These are phyloP conservation scores for Ophioninae sp. DNA, from an alignment of 2,888 invertebrate species.

Conservation along the genomic window DNA sequence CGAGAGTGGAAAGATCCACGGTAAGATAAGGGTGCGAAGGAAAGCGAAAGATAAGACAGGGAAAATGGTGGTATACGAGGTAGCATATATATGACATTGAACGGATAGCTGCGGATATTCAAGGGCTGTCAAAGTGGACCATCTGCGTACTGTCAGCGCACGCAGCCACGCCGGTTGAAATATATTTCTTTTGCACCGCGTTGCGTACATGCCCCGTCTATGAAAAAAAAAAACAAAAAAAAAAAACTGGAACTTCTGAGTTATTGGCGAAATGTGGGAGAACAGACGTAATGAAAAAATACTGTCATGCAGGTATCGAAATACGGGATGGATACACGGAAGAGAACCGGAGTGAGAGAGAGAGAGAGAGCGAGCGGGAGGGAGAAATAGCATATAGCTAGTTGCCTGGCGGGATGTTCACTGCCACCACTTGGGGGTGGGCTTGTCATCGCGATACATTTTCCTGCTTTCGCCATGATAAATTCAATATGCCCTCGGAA, in stretches of 20 bases:
- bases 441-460: slow-evolving; percentile 63
- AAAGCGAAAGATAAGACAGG: slow-evolving; percentile 42
- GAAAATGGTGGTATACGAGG: slow-evolving; percentile 41
- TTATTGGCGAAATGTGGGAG: slow-evolving; percentile 67
- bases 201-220: slow-evolving; percentile 49
- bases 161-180: slow-evolving; percentile 63
- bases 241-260: slow-evolving; percentile 64
- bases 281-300: slow-evolving; percentile 68
- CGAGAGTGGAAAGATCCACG: slow-evolving; percentile 60
- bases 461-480: slow-evolving; percentile 58
- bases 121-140: slow-evolving; percentile 68
- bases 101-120: slow-evolving; percentile 55
- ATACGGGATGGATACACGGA: slow-evolving; percentile 49
- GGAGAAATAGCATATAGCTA: slow-evolving; percentile 19
- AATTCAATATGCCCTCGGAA: slow-evolving; percentile 62
- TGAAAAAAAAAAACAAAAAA: slow-evolving; percentile 60
- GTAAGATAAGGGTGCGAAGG: slow-evolving; percentile 50
- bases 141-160: slow-evolving; percentile 69
- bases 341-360: background rate
- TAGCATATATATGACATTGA: slow-evolving; percentile 20
- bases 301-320: slow-evolving; percentile 66
- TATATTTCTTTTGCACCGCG: slow-evolving; percentile 57
- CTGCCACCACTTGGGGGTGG: slow-evolving; percentile 38
- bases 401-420: slow-evolving; percentile 40
- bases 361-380: background rate